phyloP scores from a whole-genome alignment of 2,888 invertebrate genomes.

The Adela reaumurella region DNA sequence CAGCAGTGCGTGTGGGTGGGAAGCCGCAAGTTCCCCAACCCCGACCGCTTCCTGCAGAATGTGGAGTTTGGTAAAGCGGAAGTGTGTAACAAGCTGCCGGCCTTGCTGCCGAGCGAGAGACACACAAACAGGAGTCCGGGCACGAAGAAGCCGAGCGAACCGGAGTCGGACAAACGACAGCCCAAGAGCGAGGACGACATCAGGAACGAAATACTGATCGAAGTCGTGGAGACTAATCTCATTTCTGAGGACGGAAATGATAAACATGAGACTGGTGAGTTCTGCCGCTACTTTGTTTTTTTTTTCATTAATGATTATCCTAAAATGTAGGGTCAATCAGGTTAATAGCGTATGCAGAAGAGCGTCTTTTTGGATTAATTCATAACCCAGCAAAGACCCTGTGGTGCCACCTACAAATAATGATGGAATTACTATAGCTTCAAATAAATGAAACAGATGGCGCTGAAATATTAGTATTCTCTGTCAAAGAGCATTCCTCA shows the following conservation, averaged over 20 bases:
- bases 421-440: no score
- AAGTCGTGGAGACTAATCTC: conserved; percentile 62
- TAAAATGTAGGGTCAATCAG: no score
- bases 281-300: no score
- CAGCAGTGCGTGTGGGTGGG: conserved; percentile 58
- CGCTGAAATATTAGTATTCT: no score
- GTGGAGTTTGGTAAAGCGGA: conserved; percentile 66
- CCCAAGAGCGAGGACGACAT: conserved; percentile 46
- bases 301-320: no score
- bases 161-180: conserved; percentile 49
- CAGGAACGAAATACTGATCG: conserved; percentile 63
- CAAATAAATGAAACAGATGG: no score
- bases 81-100: conserved; percentile 49
- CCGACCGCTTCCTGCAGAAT: conserved; percentile 68
- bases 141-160: conserved; percentile 34
- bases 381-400: no score
- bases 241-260: conserved; percentile 55
- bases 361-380: no score
- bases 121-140: conserved; percentile 41
- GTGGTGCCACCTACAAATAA: no score
- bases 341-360: no score
- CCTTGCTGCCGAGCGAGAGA: conserved; percentile 35
- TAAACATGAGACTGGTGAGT: conserved; percentile 46
- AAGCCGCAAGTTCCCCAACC: conserved; percentile 56
- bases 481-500: no score